These are phyloP conservation scores for Lasioglossum vierecki DNA, from an alignment of 2,888 invertebrate species.

Conservation along the genomic window DNA sequence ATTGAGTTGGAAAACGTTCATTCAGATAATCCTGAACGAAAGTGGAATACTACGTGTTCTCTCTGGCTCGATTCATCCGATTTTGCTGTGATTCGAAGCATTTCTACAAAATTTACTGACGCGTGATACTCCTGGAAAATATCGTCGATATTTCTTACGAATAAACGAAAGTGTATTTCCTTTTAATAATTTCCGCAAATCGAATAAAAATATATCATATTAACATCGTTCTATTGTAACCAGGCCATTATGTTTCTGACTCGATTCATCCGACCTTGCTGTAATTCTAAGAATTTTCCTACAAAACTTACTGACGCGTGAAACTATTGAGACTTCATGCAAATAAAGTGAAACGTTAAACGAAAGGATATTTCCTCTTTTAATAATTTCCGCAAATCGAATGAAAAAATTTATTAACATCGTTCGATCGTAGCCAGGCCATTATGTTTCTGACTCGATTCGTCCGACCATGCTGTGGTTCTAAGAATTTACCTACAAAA, in stretches of 20 bases:
- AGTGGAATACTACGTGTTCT: neutral
- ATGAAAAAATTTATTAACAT: too few relatives aligned
- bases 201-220: neutral
- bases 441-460: neutral
- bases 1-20: slow-evolving; percentile 2
- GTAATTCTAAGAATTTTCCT: neutral
- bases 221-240: too few relatives aligned
- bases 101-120: neutral
- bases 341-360: neutral
- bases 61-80: neutral
- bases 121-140: neutral
- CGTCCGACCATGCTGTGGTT: neutral
- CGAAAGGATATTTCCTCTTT: neutral
- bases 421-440: too few relatives aligned
- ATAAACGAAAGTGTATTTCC: neutral
- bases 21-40: slow-evolving; percentile 13
- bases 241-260: neutral
- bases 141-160: neutral
- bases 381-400: neutral
- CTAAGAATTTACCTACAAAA: neutral
- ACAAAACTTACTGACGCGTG: neutral
- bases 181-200: neutral
- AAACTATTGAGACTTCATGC: neutral
- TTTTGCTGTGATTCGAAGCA: neutral
- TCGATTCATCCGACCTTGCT: neutral